Conservation (phyloP, 2,113 vertebrate species). For the Dascyllus trimaculatus region DNA sequence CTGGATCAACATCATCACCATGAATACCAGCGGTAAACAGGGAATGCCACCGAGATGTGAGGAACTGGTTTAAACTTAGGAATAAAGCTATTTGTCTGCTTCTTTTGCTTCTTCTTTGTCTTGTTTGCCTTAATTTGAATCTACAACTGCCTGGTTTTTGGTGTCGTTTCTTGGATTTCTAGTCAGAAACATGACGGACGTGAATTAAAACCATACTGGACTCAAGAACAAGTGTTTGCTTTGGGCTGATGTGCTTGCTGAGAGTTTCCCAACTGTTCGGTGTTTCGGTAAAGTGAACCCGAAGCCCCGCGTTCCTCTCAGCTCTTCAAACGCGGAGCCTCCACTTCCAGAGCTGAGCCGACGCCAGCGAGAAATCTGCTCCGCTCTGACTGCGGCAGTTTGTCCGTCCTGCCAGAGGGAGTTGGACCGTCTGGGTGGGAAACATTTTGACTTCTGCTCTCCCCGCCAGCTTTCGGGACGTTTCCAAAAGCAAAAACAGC, state of each 20-base stretch:
- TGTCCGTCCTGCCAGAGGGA: conserved; percentile 36
- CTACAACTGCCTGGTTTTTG: no score
- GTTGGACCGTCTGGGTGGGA: conserved; percentile 28
- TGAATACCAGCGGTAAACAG: no score
- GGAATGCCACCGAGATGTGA: no score
- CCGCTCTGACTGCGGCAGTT: not conserved
- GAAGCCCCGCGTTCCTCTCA: no score
- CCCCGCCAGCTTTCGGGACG: not conserved
- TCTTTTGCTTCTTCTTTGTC: no score
- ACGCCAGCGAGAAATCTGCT: not conserved
- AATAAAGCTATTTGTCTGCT: no score
- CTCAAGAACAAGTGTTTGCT: no score
- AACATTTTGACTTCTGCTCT: conserved; percentile 8
- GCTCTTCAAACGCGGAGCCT: not conserved
- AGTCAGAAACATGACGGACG: not conserved
- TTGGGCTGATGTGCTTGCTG: no score
- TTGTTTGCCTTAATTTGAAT: no score
- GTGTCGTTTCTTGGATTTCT: no score
- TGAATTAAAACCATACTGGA: not conserved
- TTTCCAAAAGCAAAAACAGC: conserved; percentile 40
- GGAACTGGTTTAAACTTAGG: no score
- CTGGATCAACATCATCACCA: no score
- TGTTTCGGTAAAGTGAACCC: not conserved
- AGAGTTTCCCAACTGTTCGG: not conserved
- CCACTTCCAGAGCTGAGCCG: not conserved